Evolutionary conservation across 2,888 invertebrate genomes (phyloP), one percentile per base, ranked within the genome.

Genomic region (Cyrtodaria siliqua): DNA sequence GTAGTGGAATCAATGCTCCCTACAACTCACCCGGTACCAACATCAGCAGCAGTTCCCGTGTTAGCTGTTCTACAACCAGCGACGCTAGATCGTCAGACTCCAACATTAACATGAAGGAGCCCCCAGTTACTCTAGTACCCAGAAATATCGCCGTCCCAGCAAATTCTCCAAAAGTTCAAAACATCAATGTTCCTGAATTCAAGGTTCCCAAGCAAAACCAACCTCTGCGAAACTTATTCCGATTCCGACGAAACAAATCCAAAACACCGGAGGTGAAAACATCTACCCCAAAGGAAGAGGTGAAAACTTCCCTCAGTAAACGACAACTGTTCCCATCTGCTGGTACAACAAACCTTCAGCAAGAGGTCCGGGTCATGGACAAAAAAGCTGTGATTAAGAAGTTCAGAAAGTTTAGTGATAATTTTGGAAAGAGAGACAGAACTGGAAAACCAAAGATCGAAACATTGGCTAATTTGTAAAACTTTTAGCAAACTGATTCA

Each of bases 1-100:
- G 89, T 72, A 89, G 88, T 79, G 90, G 90, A 26, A 85, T 89
- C 2, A 87, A 85, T 49, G 88, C 88, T 29, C 90, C 90, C 0
- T 85, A 83, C 72, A 90, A 90, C 78, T 89, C 89, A 6, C 84
- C 85, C 24, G 82, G 76, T 38, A 81, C 82, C n/a, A 76, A 80
- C 50, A 47, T 62, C 38, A 76, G 81, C 56, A 85, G 77, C 40
- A 73, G 79, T 38, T 82, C 80, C 1, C 61, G 67, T 40, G 75
- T 79, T 24, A 82, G 81, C 59, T 72, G 83, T 55, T 80, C 84
- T 55, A 80, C 79, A 38, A 79, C 84, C 57, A 84, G 86, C 62
- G 86, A 83, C 60, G 80, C 79, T n/a, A 73, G 77, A 29, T 82
- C 86, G 2, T 79, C 86, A 57, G 76, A 82, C 27, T 83, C 86